These are phyloP conservation scores for Anguilla marmorata DNA, from an alignment of 2,797 vertebrate species.

Conservation along the genomic window DNA sequence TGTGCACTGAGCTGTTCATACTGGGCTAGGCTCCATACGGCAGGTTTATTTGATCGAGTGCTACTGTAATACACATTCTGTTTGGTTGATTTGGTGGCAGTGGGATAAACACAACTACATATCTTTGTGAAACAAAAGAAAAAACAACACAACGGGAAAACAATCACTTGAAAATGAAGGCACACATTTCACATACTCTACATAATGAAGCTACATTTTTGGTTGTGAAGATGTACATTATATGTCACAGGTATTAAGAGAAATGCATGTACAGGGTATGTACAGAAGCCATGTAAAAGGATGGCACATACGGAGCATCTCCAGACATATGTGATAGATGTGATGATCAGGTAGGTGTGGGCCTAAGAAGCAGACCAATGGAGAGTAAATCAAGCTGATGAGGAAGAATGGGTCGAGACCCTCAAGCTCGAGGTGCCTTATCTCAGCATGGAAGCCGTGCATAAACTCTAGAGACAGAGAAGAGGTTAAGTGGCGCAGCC, in stretches of 20 bases:
- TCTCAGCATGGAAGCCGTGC: slow-evolving; percentile 15
- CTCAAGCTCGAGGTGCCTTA: slow-evolving; percentile 11
- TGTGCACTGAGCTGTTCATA: too few species aligned
- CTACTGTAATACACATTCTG: not conserved
- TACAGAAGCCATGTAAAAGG: not conserved
- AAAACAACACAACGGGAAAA: not conserved
- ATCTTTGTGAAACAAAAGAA: not conserved
- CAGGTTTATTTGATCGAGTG: not conserved
- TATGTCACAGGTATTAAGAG: not conserved
- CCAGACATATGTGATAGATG: not conserved
- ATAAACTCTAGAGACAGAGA: slow-evolving; percentile 9
- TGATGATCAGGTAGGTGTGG: not conserved
- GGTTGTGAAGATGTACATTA: not conserved
- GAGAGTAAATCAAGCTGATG: slow-evolving; percentile 14
- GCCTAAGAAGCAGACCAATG: not conserved
- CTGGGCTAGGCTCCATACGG: not conserved
- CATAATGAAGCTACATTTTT: not conserved
- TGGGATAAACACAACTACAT: not conserved
- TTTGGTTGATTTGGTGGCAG: not conserved
- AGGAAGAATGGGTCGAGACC: not conserved
- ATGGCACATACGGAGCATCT: not conserved
- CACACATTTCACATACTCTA: not conserved
- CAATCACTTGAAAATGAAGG: not conserved
- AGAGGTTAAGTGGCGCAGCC: slow-evolving; percentile 29
- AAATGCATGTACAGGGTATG: not conserved